Evolutionary conservation across 2,888 invertebrate genomes (phyloP).

Genomic region (Ptychoptera contaminata): DNA sequence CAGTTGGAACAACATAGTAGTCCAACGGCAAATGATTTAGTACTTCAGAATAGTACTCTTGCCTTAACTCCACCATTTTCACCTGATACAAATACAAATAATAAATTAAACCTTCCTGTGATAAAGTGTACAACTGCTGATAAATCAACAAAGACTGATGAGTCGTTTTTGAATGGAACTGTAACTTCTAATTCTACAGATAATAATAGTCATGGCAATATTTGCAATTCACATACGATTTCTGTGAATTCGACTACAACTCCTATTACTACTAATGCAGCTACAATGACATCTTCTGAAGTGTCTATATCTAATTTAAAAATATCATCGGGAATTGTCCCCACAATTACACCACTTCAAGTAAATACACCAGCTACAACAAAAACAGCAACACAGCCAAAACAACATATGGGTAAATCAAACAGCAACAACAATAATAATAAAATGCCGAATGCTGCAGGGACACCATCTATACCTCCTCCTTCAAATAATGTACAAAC

Average conservation of each 20-base stretch:
- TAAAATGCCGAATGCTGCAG: slow-evolving; percentile 9
- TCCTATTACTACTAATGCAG: slow-evolving; percentile 35
- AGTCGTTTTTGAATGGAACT: slow-evolving; percentile 24
- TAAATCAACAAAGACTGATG: slow-evolving; percentile 55
- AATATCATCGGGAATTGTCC: background rate
- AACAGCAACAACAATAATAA: slow-evolving; percentile 17
- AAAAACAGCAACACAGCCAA: slow-evolving; percentile 8
- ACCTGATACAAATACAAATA: slow-evolving; percentile 31
- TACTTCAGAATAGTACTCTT: slow-evolving; percentile 31
- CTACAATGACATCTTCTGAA: slow-evolving; percentile 35
- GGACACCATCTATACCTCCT: slow-evolving; percentile 6
- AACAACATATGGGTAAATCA: slow-evolving; percentile 22
- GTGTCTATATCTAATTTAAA: slow-evolving; percentile 4
- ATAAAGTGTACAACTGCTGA: slow-evolving; percentile 40
- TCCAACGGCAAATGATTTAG: slow-evolving; percentile 15
- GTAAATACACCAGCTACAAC: slow-evolving; percentile 3
- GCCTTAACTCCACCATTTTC: slow-evolving; percentile 41
- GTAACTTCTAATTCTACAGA: slow-evolving; percentile 16
- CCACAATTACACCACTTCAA: slow-evolving; percentile 2
- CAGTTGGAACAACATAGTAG: slow-evolving; percentile 8
- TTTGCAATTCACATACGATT: slow-evolving; percentile 3
- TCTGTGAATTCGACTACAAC: slow-evolving; percentile 11
- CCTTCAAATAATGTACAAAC: slow-evolving; percentile 1
- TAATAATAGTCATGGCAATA: slow-evolving; percentile 7
- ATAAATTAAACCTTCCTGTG: slow-evolving; percentile 28